These are phyloP conservation scores for Acanthopagrus latus DNA, from an alignment of 2,797 vertebrate species.

Conservation along the genomic window DNA sequence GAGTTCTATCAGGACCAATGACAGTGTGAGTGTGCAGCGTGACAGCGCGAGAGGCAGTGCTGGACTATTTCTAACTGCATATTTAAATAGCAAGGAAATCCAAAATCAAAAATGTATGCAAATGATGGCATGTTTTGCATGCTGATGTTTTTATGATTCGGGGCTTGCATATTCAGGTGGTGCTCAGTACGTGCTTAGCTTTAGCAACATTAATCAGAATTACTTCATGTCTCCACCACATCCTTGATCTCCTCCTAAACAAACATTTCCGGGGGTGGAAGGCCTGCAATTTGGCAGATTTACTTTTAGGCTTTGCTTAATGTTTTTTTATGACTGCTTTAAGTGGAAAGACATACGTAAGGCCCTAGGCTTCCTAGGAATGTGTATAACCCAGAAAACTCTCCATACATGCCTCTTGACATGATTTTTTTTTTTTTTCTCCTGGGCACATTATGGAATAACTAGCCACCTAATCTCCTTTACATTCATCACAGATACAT, in stretches of 20 bases:
- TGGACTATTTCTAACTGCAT: constrained; percentile 86
- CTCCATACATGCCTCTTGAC: constrained; percentile 28
- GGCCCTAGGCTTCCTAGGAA: constrained; percentile 42
- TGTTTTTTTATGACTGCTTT: constrained; percentile 65
- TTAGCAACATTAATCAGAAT: constrained; percentile 82
- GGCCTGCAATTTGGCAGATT: constrained; percentile 72
- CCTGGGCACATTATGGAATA: constrained; percentile 28
- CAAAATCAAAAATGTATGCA: constrained; percentile 86
- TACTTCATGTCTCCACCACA: constrained; percentile 71
- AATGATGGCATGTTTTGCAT: constrained; percentile 86
- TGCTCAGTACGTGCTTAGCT: constrained; percentile 65
- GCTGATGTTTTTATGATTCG: constrained; percentile 77
- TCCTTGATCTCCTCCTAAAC: constrained; percentile 77
- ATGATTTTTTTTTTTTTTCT: constrained; percentile 36
- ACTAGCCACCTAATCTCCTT: constrained; percentile 38
- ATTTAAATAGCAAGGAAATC: constrained; percentile 85
- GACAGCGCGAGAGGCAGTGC: constrained; percentile 94
- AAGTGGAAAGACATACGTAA: constrained; percentile 52
- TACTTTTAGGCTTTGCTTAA: constrained; percentile 73
- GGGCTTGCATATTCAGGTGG: constrained; percentile 83
- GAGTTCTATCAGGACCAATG: constrained; percentile 98
- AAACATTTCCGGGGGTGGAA: constrained; percentile 70
- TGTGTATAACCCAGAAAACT: constrained; percentile 52
- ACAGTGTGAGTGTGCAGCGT: constrained; percentile 97
- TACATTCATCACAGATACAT: constrained; percentile 9